Base-by-base conservation (phyloP, 2,888 invertebrate genomes). In the Ashinkailepas kermadecensis region DNA sequence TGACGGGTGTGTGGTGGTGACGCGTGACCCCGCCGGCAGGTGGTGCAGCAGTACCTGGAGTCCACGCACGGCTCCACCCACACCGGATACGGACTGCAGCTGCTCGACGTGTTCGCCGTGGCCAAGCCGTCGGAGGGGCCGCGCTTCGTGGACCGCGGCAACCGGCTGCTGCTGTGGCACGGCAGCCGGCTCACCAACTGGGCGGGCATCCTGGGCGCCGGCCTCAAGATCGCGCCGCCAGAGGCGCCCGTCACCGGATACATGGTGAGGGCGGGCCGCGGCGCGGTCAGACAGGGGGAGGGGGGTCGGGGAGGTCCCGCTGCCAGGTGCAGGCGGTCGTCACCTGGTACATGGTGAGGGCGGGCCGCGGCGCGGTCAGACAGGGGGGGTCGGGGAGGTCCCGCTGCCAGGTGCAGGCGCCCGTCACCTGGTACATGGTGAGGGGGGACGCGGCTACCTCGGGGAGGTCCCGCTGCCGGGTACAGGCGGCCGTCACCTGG, bases 51-150 rank as follows among this genome's bases (percentile, higher is more conserved):
- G 81, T 99, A 98, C 87, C 91, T 95, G 3, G 89, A 90, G 85
- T 98, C 97, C 86, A 98, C 97, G 0, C 98, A 99, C 88, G 99
- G 94, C 0, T 88, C 91, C 10, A 99, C 99, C 0, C 99, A 99
- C 88, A 89, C 90, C 56, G 89, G 90, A 82, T 95, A 94, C 86
- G 89, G 90, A 0, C 88, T 96, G 83, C 90, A 92, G 82, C 89
- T 96, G 79, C 87, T 90, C 54, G 91, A 94, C 84, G 90, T 90
- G 56, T 83, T 84, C 59, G 67, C 58, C 25, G 81, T 82, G 25
- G 78, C 64, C n/a, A 83, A 84, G 62, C 81, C 81, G 15, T 25
- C 15, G 13, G 84, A 85, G 80, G 62, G 81, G 39, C 56, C 80
- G n/a, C 65, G 80, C n/a, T 97, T 96, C 89, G 86, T 92, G 89